A percentile compares a stretch with the other conserved stretches of the same genome.
Conservation (phyloP, 2,888 invertebrate genomes). For the Microchrysa polita region DNA sequence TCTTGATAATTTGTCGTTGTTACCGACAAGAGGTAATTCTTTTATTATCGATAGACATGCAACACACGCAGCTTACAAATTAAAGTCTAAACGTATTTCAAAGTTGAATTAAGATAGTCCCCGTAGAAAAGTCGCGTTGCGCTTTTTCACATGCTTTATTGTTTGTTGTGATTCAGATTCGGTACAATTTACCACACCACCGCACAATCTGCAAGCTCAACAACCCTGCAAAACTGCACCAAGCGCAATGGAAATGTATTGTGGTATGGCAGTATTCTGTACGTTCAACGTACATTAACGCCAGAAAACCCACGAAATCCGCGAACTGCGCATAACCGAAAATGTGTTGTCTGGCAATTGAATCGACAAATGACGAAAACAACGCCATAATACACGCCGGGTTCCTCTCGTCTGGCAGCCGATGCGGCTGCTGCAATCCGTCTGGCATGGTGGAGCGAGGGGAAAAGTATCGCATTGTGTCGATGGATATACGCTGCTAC, state of each 20-base stretch:
- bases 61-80: not conserved
- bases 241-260: too few relatives aligned
- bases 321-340: conserved; percentile 43
- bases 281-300: not conserved
- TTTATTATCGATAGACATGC: not conserved
- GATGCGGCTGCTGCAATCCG: not conserved
- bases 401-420: too few relatives aligned
- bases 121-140: conserved; percentile 8
- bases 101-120: not conserved
- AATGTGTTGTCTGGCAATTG: conserved; percentile 43
- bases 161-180: conserved; percentile 21
- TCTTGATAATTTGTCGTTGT: too few relatives aligned
- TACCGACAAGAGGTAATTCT: too few relatives aligned
- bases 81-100: not conserved
- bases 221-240: not conserved
- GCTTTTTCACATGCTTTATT: conserved; percentile 29
- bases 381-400: not conserved
- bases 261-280: not conserved
- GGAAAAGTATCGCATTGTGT: conserved; percentile 2
- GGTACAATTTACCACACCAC: not conserved
- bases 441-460: conserved; percentile 31
- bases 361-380: conserved; percentile 36
- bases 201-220: too few relatives aligned
- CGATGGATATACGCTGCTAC: conserved; percentile 1
- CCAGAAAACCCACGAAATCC: conserved; percentile 33